These are phyloP conservation scores for Trissolcus basalis DNA, from an alignment of 1,140 invertebrate genomes.

Conservation along the genomic window DNA sequence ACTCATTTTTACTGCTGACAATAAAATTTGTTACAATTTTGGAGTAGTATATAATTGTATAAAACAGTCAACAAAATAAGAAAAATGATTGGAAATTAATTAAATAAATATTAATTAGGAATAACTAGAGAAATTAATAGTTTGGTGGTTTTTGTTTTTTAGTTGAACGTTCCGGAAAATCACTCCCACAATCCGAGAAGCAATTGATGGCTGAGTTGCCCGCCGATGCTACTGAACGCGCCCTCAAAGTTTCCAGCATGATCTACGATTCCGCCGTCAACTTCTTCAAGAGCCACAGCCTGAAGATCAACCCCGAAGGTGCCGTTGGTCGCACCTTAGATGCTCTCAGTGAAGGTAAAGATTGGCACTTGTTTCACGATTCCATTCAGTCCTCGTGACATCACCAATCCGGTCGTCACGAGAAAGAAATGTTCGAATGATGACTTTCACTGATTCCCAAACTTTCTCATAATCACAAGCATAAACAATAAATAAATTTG, in stretches of 20 bases:
- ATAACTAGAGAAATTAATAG: no score
- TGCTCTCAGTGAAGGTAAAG: constrained; percentile 76
- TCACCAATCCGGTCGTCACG: constrained; percentile 58
- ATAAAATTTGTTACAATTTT: no score
- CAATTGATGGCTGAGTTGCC: constrained; percentile 76
- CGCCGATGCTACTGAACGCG: constrained; percentile 73
- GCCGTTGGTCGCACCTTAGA: constrained; percentile 76
- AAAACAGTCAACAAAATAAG: no score
- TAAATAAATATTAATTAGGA: no score
- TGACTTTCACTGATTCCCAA: constrained; percentile 64
- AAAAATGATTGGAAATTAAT: no score
- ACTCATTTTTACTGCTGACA: no score
- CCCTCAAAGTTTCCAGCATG: constrained; percentile 76
- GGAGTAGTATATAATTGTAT: no score
- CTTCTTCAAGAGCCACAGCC: constrained; percentile 78
- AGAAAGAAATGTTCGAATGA: constrained; percentile 58
- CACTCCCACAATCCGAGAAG: constrained; percentile 74
- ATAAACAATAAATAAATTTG: no score
- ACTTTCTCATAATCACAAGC: constrained; percentile 32
- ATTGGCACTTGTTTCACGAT: constrained; percentile 52
- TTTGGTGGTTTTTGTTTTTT: constrained; percentile 1
- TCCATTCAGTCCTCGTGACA: constrained; percentile 27
- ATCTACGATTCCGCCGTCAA: constrained; percentile 76
- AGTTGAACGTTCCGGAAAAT: constrained; percentile 75
- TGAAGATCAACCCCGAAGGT: constrained; percentile 79